Base-by-base conservation (phyloP, 2,888 invertebrate genomes). In the Drosophila longiperda region DNA sequence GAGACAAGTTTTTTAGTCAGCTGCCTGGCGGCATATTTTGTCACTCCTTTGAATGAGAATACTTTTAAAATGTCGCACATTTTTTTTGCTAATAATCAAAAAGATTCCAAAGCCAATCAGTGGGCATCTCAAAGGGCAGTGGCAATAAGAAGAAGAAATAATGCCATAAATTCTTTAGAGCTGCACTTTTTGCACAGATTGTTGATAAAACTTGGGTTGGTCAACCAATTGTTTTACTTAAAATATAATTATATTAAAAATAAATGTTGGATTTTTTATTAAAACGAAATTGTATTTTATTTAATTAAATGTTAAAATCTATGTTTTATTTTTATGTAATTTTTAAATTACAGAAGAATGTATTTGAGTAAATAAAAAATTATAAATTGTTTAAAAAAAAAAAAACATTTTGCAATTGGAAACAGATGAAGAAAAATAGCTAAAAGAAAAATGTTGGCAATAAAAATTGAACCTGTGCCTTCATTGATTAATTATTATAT, bases 21-120 rank as follows among this genome's bases (percentile, higher is more conserved):
- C 63, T 70, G 48, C 49, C 55, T 45, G 63, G 53, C 79, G 73
- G 72, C 78, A 79, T 72, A 67, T 76, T 81, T 79, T 71, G 70
- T 79, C 81, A 82, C 82, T 80, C 65, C 68, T 54, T 78, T 52
- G 53, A 64, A 64, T 54, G 50, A 60, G 61, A 70, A 77, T 77
- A 61, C 61, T 71, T 70, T 45, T n/a, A 26, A 62, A 77, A 75
- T 75, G 40, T 73, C 62, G 63, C 60, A 58, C 29, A 68, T 60
- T 66, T 70, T 70, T 26, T 54, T 54, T 45, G 17, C 20, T 42
- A 54, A 68, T 64, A 36, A 38, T 26, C 6, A 38, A 61, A 45
- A 54, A 73, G 33, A 65, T 66, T 38, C 48, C 23, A 33, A 49
- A 58, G 15, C 17, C 49, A 48, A 33, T 60, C 50, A 57, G 36